Percentiles rank a stretch among this genome's conserved stretches.
Conservation (phyloP, 2,797 vertebrate species). For the Phoeniculus purpureus region DNA sequence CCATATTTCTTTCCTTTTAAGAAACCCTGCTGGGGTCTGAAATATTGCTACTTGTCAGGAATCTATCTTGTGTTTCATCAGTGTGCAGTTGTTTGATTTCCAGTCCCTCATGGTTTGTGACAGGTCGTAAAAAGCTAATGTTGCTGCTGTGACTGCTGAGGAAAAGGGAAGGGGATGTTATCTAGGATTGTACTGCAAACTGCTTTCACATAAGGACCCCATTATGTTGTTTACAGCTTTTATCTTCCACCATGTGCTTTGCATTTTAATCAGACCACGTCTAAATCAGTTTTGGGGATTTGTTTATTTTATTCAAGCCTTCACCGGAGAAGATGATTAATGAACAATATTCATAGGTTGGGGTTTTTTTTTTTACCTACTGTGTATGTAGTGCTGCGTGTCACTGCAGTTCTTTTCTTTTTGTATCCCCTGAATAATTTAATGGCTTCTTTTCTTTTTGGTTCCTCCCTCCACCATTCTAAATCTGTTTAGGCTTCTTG, state of each 20-base stretch:
- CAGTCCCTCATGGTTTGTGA: conserved; percentile 30
- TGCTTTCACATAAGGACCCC: neutral
- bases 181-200: neutral
- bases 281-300: conserved; percentile 22
- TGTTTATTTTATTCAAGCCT: conserved; percentile 15
- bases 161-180: neutral
- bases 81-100: conserved; percentile 1
- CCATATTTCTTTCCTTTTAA: neutral
- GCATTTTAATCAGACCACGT: neutral
- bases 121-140: neutral
- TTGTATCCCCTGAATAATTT: neutral
- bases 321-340: conserved; percentile 22
- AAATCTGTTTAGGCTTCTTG: neutral
- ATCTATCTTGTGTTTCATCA: conserved; percentile 30
- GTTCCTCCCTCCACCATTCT: neutral
- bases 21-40: neutral
- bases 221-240: conserved; percentile 5
- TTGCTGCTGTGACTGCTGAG: neutral
- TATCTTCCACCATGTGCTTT: neutral
- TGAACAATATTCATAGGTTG: neutral
- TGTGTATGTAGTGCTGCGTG: conserved; percentile 21
- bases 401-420: conserved; percentile 21
- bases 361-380: neutral
- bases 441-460: neutral
- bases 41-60: conserved; percentile 17